Evolutionary conservation across 2,113 vertebrate genomes (phyloP), one percentile per base, ranked within the genome.

Genomic region (Prionailurus viverrinus): DNA sequence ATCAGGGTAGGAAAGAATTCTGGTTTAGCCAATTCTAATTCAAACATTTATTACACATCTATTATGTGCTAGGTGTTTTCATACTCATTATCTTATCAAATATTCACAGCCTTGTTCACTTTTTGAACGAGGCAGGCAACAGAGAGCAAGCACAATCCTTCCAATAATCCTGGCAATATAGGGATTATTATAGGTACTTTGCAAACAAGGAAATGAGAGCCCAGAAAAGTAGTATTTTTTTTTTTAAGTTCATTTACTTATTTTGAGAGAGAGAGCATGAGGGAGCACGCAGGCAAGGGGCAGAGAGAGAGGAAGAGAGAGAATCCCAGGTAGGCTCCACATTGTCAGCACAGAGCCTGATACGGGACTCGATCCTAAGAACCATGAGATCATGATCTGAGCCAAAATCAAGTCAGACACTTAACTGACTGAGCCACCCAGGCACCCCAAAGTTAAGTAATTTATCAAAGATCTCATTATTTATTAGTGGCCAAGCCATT

Each of bases 21-120:
- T 94, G 68, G 63, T 85, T 96, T 92, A 61, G n/a, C 84, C 71
- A 88, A 88, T 39, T 90, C 55, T 81, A 58, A 87, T 88, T 33
- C 61, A 94, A 96, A 95, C 66, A 91, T 39, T 88, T 74, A 88
- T 4, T 39, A 15, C 78, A 65, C 45, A 91, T 83, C 69, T 96
- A 76, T 73, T 76, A 89, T 68, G 33, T 89, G 63, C 18, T 25
- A 78, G 31, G 11, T 74, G 14, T 89, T 82, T 86, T 69, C 23
- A 86, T 89, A 89, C 41, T 51, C 71, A 94, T 80, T n/a, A 63
- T 69, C 58, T 91, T 69, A 41, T 31, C 55, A 33, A 95, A 87
- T 92, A 95, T 82, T 91, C 66, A 83, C 13, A 95, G 53, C 1
- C 61, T 89, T 74, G 71, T 36, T 69, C 16, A 88, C 23, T 68